Conservation (phyloP, 2,888 invertebrate genomes). For the Halictus ligatus region DNA sequence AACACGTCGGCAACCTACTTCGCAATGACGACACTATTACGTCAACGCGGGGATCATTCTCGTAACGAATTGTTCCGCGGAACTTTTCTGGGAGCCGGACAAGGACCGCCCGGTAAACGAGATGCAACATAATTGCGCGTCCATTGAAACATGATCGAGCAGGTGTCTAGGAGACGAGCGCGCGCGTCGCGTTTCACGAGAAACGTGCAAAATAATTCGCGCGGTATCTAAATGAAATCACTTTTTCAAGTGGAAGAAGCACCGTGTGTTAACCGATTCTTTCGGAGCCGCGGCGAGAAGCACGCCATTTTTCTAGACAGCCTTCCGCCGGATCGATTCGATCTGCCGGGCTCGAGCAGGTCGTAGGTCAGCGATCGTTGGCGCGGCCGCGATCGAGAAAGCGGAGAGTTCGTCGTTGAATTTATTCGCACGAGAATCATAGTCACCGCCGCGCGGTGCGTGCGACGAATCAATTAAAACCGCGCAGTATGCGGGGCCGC, state of each 20-base stretch:
- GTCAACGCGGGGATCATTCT: neutral
- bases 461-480: slow-evolving; percentile 64
- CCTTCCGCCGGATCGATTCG: neutral
- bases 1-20: neutral
- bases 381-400: slow-evolving; percentile 63
- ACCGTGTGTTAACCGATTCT: neutral
- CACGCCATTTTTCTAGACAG: neutral
- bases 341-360: neutral
- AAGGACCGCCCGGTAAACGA: neutral
- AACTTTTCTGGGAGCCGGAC: neutral
- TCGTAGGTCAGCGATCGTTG: neutral
- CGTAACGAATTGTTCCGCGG: neutral
- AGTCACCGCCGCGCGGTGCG: slow-evolving; percentile 70
- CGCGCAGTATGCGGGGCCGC: slow-evolving; percentile 1
- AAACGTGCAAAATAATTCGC: no score
- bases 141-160: no score
- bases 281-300: neutral
- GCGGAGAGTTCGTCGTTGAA: slow-evolving; percentile 75
- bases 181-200: no score
- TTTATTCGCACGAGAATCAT: slow-evolving; percentile 78
- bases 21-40: neutral
- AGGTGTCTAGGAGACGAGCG: neutral
- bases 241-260: neutral
- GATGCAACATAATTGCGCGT: no score
- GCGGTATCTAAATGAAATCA: neutral